phyloP scores from a whole-genome alignment of 2,888 invertebrate species.

The Lissonota sp. region DNA sequence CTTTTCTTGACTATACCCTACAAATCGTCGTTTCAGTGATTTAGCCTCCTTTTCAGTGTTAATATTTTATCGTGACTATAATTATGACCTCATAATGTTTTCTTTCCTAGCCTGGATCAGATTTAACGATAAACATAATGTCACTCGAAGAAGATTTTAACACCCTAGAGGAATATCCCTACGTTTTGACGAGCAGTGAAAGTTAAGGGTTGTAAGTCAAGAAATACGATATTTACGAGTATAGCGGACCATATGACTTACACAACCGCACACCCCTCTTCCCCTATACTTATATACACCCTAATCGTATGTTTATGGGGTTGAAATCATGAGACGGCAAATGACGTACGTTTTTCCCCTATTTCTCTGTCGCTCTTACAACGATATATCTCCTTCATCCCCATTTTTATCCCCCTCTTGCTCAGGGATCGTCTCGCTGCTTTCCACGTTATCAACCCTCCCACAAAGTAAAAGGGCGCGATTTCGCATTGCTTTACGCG shows the following conservation, averaged over 20 bases:
- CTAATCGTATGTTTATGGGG: constrained; percentile 40
- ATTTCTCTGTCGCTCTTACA: neutral
- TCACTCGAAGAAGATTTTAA: neutral
- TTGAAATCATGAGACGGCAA: constrained; percentile 34
- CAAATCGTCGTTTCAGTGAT: too few relatives aligned
- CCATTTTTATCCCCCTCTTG: too few relatives aligned
- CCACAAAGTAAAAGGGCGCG: too few relatives aligned
- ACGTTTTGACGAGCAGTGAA: neutral
- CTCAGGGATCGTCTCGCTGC: too few relatives aligned
- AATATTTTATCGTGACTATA: too few relatives aligned
- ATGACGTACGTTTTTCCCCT: constrained; percentile 12
- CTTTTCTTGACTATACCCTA: too few relatives aligned
- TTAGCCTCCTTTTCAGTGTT: too few relatives aligned
- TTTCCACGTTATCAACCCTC: too few relatives aligned
- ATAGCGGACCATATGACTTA: neutral
- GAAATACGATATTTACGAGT: constrained; percentile 1
- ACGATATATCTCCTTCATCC: neutral
- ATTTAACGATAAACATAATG: neutral
- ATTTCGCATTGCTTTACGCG: too few relatives aligned
- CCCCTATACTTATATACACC: neutral
- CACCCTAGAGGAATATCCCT: neutral
- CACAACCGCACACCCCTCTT: neutral
- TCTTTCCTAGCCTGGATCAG: neutral
- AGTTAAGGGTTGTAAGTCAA: neutral
- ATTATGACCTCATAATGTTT: too few relatives aligned